A percentile compares a stretch with the other conserved stretches of the same genome.
These are phyloP conservation scores for Dreissena polymorpha DNA, from an alignment of 1,140 invertebrate genomes.

Conservation along the genomic window DNA sequence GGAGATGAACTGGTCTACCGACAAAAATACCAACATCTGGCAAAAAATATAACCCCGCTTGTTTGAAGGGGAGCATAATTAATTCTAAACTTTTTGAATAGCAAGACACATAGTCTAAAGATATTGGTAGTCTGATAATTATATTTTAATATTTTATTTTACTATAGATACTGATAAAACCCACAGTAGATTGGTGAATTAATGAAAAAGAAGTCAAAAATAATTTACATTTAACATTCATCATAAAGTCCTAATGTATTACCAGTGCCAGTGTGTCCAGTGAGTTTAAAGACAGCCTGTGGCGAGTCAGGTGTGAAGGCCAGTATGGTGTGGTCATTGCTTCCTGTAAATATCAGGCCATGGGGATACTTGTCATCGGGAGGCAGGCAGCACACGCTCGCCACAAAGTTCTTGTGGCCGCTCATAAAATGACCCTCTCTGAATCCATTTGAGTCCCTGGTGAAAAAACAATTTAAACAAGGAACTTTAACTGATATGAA, in stretches of 20 bases:
- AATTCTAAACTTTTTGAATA: too few species aligned
- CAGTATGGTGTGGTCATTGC: slow-evolving; percentile 92
- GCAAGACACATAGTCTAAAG: too few species aligned
- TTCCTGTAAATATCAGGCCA: slow-evolving; percentile 92
- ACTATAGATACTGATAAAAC: too few species aligned
- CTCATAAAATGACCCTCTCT: slow-evolving; percentile 85
- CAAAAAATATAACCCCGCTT: too few species aligned
- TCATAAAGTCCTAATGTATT: slow-evolving; percentile 4
- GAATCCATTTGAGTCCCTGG: slow-evolving; percentile 80
- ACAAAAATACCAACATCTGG: too few species aligned
- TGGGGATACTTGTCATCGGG: slow-evolving; percentile 85
- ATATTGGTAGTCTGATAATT: too few species aligned
- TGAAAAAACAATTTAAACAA: slow-evolving; percentile 54
- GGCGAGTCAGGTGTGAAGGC: slow-evolving; percentile 85
- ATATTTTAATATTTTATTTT: too few species aligned
- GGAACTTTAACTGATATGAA: not conserved
- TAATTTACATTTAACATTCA: too few species aligned
- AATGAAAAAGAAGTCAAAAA: too few species aligned
- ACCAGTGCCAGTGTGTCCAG: slow-evolving; percentile 90
- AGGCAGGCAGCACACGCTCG: slow-evolving; percentile 87
- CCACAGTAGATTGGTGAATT: too few species aligned
- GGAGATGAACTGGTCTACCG: too few species aligned
- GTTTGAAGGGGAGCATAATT: too few species aligned
- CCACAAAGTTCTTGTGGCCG: slow-evolving; percentile 93
- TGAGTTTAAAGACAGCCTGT: slow-evolving; percentile 83